Evolutionary conservation across 30 jellyfish, hydroid and myxozoan species (phyloP), one percentile per base, ranked within the genome.

Genomic region (Calvadosia cruxmelitensis): DNA sequence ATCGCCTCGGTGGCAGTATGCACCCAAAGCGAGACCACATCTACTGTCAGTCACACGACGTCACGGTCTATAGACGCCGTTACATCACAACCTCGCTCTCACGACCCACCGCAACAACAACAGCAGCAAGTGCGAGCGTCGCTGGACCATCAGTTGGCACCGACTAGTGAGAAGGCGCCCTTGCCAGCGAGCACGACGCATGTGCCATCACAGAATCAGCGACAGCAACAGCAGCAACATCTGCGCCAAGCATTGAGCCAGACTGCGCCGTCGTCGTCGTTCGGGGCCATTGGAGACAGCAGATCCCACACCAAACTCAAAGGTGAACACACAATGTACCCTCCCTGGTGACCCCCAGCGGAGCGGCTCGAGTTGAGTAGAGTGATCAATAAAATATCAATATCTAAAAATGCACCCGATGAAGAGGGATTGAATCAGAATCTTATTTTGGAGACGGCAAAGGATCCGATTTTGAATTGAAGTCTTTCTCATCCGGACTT

Each of bases 11-110:
- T 82, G 12, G 94, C 94, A 27, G 70, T 66, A 2, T 82, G 82
- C 31, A 82, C 94, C 13, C 79, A 62, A 32, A 74, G 94, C 35
- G 63, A 74, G 27, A 64, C 69, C 3, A 82, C 94, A 31, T 70
- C 94, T 3, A n/a, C n/a, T n/a, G 79, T 74, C 1, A 42, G 57
- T 42, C 57, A 42, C 10, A 5, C 20, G 20, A 5, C 57, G 20
- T 52, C 86, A 13, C 77, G 94, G 24, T 66, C 94, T 1, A 29
- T 66, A 0, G 77, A 82, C 61, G 53, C 87, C 7, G 83, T 69
- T 68, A 78, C 86, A 33, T 3, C 64, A 63, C 83, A 73, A 32
- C 49, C 50, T 2, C 83, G 85, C 1, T 33, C 77, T 33, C 85
- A 82, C 76, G 67, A 51, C 12, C 72, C 27, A 63, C 57, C 57